These are phyloP conservation scores for Drosophila biarmipes DNA, from an alignment of 1,140 invertebrate genomes.

Conservation along the genomic window DNA sequence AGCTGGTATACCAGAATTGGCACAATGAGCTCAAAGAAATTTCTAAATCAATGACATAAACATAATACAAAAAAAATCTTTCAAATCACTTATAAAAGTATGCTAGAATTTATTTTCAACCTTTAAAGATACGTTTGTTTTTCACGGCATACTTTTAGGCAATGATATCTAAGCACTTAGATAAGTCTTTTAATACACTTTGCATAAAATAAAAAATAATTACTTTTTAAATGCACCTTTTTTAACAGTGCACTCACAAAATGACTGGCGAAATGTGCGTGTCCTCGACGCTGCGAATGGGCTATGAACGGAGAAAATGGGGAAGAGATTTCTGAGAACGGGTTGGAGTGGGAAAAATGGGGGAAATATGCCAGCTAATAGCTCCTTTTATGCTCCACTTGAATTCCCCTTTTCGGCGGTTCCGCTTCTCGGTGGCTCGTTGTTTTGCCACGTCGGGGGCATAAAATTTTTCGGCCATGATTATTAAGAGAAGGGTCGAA, in stretches of 20 bases:
- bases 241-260: conserved; percentile 20
- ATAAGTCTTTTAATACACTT: no score
- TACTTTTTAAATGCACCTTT: neutral
- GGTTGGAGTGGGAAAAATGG: conserved; percentile 20
- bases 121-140: no score
- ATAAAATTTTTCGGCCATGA: conserved; percentile 71
- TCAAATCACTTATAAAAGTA: no score
- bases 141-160: no score
- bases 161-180: no score
- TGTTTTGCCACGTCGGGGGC: conserved; percentile 61
- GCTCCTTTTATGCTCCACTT: conserved; percentile 76
- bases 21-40: no score
- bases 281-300: conserved; percentile 43
- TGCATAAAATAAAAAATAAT: no score
- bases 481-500: conserved; percentile 73
- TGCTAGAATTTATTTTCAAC: no score
- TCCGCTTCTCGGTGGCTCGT: neutral
- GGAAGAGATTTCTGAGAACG: neutral
- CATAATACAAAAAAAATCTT: no score
- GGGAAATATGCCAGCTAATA: conserved; percentile 62
- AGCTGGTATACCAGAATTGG: no score
- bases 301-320: conserved; percentile 30
- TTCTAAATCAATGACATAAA: no score
- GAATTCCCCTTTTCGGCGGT: conserved; percentile 42
- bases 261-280: conserved; percentile 41